Conservation (phyloP, 2,113 vertebrate genomes). For the Callionymus lyra region DNA sequence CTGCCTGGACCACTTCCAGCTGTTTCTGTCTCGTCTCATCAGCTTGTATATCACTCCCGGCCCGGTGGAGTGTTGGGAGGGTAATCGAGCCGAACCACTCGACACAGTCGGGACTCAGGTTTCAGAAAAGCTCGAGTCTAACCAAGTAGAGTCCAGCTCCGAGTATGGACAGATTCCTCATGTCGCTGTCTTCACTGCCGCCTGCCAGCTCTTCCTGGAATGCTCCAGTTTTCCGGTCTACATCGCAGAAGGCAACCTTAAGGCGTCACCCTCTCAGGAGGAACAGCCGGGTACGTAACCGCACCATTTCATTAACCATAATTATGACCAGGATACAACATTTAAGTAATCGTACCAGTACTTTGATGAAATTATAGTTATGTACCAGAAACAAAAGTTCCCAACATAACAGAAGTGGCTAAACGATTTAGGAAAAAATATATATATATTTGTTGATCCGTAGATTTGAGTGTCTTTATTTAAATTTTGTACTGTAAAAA, state of each 20-base stretch:
- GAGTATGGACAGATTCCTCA: slow-evolving; percentile 59
- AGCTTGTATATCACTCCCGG: slow-evolving; percentile 77
- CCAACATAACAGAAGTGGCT: too few species aligned
- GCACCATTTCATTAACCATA: too few species aligned
- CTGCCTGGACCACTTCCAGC: slow-evolving; percentile 91
- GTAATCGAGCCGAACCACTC: slow-evolving; percentile 46
- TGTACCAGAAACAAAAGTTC: too few species aligned
- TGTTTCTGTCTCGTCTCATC: slow-evolving; percentile 86
- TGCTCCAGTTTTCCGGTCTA: slow-evolving; percentile 98
- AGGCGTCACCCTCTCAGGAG: slow-evolving; percentile 76
- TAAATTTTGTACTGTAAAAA: too few species aligned
- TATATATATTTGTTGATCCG: too few species aligned
- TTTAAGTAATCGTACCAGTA: too few species aligned
- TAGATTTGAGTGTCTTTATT: too few species aligned
- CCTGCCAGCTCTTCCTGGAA: slow-evolving; percentile 94
- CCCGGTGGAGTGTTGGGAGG: slow-evolving; percentile 46
- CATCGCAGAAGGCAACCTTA: slow-evolving; percentile 88
- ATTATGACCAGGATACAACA: too few species aligned
- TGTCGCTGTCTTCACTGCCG: slow-evolving; percentile 84
- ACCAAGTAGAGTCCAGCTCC: slow-evolving; percentile 37
- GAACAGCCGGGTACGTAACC: slow-evolving; percentile 64
- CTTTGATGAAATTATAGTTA: too few species aligned
- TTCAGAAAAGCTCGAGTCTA: slow-evolving; percentile 29
- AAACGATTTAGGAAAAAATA: too few species aligned
- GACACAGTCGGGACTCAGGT: slow-evolving; percentile 20